Conservation (phyloP, 2,888 invertebrate genomes). For the Hemicrepidius hirtus region DNA sequence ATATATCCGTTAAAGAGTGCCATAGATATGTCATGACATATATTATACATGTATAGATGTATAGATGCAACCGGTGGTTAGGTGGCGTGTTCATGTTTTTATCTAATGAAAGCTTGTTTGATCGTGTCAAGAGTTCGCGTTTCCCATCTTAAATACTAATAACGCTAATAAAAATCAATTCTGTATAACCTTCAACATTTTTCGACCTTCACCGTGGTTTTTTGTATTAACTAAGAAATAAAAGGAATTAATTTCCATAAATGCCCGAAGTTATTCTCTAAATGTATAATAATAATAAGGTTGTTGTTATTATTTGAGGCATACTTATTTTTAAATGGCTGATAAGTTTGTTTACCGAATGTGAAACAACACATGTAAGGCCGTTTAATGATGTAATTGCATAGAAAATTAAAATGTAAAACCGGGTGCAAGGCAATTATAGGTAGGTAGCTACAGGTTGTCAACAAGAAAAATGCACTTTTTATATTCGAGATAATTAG, state of each 20-base stretch:
- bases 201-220: not conserved
- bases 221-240: slow-evolving; percentile 5
- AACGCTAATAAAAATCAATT: too few species aligned
- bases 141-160: too few species aligned
- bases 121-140: too few species aligned
- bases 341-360: slow-evolving; percentile 4
- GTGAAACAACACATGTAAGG: not conserved
- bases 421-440: not conserved
- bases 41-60: too few species aligned
- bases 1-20: too few species aligned
- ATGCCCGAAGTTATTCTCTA: slow-evolving; percentile 10
- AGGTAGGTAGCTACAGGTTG: not conserved
- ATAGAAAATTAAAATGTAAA: not conserved
- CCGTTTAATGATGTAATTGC: not conserved
- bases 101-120: too few species aligned
- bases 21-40: too few species aligned
- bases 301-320: not conserved
- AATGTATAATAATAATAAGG: slow-evolving; percentile 3
- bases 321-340: slow-evolving; percentile 6
- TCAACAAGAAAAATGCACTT: not conserved
- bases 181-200: slow-evolving; percentile 7
- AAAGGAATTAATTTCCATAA: slow-evolving; percentile 2
- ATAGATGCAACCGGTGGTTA: too few species aligned
- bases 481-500: too few species aligned
- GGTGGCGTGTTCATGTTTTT: too few species aligned